These are phyloP conservation scores for Menura novaehollandiae DNA, from an alignment of 2,113 vertebrate genomes.

Conservation along the genomic window DNA sequence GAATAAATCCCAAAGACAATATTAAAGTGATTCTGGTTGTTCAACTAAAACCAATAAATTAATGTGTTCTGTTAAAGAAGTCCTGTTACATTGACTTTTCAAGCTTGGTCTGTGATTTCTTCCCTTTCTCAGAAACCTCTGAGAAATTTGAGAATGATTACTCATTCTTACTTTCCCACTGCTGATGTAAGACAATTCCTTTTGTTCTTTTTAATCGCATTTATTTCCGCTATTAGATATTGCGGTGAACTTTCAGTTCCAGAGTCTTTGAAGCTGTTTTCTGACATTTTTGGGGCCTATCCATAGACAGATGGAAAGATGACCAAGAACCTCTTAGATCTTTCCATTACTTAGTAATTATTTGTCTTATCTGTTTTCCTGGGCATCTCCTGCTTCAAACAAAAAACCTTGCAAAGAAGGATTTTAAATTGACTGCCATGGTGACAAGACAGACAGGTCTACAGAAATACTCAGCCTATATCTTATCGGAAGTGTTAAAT, in stretches of 20 bases:
- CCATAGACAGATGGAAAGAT: background rate
- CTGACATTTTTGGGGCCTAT: background rate
- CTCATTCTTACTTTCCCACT: background rate
- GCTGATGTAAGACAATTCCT: background rate
- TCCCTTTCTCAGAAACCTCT: background rate
- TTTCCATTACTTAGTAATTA: constrained; percentile 1
- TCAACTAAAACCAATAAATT: background rate
- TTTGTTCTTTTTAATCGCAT: constrained; percentile 27
- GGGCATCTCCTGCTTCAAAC: background rate
- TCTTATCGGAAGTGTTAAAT: background rate
- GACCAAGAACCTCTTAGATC: background rate
- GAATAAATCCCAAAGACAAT: background rate
- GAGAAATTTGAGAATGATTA: too few species aligned
- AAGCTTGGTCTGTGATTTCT: background rate
- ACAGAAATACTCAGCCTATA: background rate
- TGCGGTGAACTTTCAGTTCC: background rate
- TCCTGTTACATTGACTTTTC: background rate
- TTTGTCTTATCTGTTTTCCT: constrained; percentile 29
- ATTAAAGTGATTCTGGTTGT: background rate
- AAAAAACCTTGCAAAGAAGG: background rate
- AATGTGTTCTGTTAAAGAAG: background rate
- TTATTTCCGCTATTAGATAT: constrained; percentile 14
- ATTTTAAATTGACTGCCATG: background rate
- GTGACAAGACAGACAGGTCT: background rate
- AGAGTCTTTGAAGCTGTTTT: constrained; percentile 5